phyloP scores from a whole-genome alignment of 2,113 vertebrate genomes.

The Paradoxurus hermaphroditus region DNA sequence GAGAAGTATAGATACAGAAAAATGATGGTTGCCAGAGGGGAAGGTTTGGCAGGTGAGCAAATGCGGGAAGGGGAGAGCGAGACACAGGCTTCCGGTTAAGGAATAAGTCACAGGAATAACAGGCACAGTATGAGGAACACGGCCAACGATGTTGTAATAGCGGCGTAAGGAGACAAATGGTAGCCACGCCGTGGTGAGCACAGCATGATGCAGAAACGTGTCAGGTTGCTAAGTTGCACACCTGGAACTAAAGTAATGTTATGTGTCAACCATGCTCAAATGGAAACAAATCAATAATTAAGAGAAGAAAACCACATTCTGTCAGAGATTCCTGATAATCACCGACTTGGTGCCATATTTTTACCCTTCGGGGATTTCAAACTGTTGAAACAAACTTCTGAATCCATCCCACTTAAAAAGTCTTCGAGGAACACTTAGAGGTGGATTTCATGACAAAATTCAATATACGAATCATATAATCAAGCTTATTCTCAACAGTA shows the following conservation, averaged over 20 bases:
- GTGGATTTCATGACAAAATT: neutral
- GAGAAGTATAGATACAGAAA: neutral
- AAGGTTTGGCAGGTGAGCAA: neutral
- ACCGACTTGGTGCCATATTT: neutral
- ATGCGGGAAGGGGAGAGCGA: neutral
- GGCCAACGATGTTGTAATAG: neutral
- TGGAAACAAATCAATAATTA: neutral
- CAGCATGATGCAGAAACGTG: neutral
- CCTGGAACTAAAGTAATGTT: neutral
- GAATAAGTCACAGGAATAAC: neutral
- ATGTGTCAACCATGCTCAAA: neutral
- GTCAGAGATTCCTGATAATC: neutral
- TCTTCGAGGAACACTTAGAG: neutral
- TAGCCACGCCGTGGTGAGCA: neutral
- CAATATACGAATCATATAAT: rapidly evolving
- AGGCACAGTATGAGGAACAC: neutral
- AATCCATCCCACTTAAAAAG: neutral
- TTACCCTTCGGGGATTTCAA: too few species aligned
- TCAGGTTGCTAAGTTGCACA: neutral
- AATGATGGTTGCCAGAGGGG: neutral
- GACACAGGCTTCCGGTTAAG: neutral
- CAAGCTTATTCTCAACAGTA: rapidly evolving
- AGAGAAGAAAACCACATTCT: neutral
- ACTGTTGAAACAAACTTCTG: neutral
- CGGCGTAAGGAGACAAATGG: neutral